Percentiles rank a stretch among this genome's conserved stretches.
These are phyloP conservation scores for Andrena minutula DNA, from an alignment of 2,888 invertebrate species.

Conservation along the genomic window DNA sequence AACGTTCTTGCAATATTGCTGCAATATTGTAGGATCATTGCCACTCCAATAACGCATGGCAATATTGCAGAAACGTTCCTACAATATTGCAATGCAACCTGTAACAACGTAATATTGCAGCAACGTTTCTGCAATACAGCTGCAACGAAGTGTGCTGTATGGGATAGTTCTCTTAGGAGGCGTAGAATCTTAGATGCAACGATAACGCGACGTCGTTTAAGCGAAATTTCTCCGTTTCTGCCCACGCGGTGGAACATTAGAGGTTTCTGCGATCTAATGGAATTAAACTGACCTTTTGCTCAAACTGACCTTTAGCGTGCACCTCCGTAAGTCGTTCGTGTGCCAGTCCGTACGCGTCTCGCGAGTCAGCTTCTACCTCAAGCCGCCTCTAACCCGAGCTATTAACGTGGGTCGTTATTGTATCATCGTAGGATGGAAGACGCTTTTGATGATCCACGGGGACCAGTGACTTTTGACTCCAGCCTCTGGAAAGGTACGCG, in stretches of 20 bases:
- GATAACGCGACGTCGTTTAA: conserved; percentile 40
- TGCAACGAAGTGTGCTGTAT: too few species aligned
- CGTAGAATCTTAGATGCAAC: conserved; percentile 43
- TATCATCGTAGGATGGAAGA: neutral
- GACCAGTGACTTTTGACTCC: too few species aligned
- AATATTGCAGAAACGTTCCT: too few species aligned
- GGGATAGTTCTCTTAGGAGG: conserved; percentile 18
- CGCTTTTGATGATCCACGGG: neutral
- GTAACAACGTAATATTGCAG: too few species aligned
- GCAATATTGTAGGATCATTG: too few species aligned
- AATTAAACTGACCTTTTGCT: conserved; percentile 49
- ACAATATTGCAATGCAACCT: too few species aligned
- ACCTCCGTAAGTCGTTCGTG: conserved; percentile 8
- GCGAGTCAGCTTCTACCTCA: conserved; percentile 19
- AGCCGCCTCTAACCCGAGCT: neutral
- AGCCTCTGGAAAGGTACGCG: too few species aligned
- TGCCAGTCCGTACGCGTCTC: neutral
- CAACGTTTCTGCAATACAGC: too few species aligned
- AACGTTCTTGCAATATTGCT: too few species aligned
- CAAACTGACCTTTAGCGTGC: conserved; percentile 37
- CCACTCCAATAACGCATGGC: too few species aligned
- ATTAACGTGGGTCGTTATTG: neutral
- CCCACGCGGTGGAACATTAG: conserved; percentile 42
- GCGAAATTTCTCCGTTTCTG: conserved; percentile 48
- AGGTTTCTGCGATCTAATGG: conserved; percentile 51